Conservation (phyloP, 2,888 invertebrate genomes). For the Theristus sp. region DNA sequence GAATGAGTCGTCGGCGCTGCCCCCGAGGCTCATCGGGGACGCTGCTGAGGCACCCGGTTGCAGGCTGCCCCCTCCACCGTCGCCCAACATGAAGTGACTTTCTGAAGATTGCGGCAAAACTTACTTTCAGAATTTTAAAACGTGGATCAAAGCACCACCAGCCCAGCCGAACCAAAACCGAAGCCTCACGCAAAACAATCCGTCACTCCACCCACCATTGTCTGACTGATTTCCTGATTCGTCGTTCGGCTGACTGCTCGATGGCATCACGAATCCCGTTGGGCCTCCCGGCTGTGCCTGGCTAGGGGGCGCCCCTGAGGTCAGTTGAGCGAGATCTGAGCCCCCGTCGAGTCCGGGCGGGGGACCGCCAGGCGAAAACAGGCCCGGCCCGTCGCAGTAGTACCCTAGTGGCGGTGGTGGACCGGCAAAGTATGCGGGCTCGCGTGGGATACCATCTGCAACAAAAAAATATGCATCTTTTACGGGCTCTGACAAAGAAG, state of each 20-base stretch:
- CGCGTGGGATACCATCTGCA: background rate
- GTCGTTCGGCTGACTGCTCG: background rate
- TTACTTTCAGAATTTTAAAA: too few relatives aligned
- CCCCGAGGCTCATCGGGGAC: background rate
- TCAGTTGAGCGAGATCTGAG: too few relatives aligned
- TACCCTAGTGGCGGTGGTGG: background rate
- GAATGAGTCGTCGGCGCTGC: background rate
- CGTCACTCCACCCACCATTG: too few relatives aligned
- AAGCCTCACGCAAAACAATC: too few relatives aligned
- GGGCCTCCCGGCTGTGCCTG: background rate
- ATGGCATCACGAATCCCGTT: background rate
- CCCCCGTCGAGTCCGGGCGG: too few relatives aligned
- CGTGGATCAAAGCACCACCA: too few relatives aligned
- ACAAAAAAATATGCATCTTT: background rate
- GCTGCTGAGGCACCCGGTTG: background rate
- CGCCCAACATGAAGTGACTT: background rate
- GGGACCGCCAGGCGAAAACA: background rate
- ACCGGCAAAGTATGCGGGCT: background rate
- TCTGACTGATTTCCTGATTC: background rate
- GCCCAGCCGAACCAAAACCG: too few relatives aligned
- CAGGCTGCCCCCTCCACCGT: background rate
- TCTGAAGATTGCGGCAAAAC: background rate
- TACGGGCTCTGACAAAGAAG: too few relatives aligned
- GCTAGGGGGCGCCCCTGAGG: too few relatives aligned
- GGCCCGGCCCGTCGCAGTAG: background rate